Evolutionary conservation across 2,888 invertebrate species (phyloP), one percentile per base, ranked within the genome.

Genomic region (Scelioninae gen. 1): DNA sequence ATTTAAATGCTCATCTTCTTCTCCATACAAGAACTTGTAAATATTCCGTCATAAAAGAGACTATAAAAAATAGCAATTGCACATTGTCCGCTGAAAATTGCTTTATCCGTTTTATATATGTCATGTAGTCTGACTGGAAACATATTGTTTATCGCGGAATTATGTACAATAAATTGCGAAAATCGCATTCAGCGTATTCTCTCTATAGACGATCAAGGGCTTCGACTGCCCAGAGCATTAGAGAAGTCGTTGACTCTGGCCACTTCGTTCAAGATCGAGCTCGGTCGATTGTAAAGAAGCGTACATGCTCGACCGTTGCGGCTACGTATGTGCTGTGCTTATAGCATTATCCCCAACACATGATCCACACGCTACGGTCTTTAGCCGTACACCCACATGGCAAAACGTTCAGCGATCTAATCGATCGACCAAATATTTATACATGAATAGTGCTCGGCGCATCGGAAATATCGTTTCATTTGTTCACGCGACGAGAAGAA

Each of bases 201-300:
- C 49, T 62, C n/a, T n/a, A 79, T 74, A 32, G 32, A 40, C 66
- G 80, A 75, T 68, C 74, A 63, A 80, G 80, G 63, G 62, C 63
- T 65, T 53, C 72, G 66, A 80, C 80, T 80, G 80, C 74, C 68
- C 63, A 63, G 40, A 69, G 80, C 80, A 62, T 68, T 66, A 74
- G 69, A 80, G 80, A 34, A 80, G 80, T 80, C 80, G 80, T 80
- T 80, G 80, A 80, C 80, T 80, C 80, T 65, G 65, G 80, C 74
- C 74, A 58, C 72, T 72, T 38, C 68, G 72, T 75, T 66, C 68
- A 72, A 80, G 80, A 75, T 80, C 81, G 75, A 56, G 69, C 63
- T 75, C 66, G 81, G 81, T 81, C 81, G 81, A 81, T 81, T 75
- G 71, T 69, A 66, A 69, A 79, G 75, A 81, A 75, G 58, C 71